A percentile compares a stretch with the other conserved stretches of the same genome.
phyloP scores from a whole-genome alignment of 2,888 invertebrate species.

The Seladonia tumulorum region DNA sequence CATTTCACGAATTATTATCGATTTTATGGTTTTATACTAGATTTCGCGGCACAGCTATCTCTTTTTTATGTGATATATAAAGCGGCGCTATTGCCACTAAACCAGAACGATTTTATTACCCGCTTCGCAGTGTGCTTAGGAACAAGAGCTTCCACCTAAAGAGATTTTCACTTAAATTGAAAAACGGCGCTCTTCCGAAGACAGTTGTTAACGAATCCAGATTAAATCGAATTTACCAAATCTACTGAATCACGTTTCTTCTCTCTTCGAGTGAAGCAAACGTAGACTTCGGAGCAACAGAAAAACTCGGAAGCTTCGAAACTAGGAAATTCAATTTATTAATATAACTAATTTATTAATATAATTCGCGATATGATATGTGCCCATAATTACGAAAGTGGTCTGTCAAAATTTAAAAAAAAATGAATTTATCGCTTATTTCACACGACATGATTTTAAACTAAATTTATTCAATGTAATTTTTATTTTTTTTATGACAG shows the following conservation, averaged over 20 bases:
- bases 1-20: neutral
- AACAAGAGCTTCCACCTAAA: neutral
- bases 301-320: too few species aligned
- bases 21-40: neutral
- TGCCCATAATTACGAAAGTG: too few species aligned
- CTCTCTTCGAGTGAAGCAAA: neutral
- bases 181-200: slow-evolving; percentile 22
- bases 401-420: too few species aligned
- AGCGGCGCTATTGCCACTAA: neutral
- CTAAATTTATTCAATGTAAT: too few species aligned
- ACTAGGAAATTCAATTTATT: too few species aligned
- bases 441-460: too few species aligned
- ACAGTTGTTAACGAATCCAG: slow-evolving; percentile 7
- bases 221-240: slow-evolving; percentile 53
- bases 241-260: slow-evolving; percentile 37
- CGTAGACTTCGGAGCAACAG: neutral
- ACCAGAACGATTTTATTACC: slow-evolving; percentile 11
- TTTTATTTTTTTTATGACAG: too few species aligned
- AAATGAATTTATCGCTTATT: too few species aligned
- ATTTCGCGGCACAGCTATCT: neutral
- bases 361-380: too few species aligned
- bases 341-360: too few species aligned
- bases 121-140: neutral
- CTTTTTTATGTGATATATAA: slow-evolving; percentile 19
- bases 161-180: slow-evolving; percentile 11